These are phyloP conservation scores for Zosterops pallidus DNA, from an alignment of 2,113 vertebrate genomes.

Conservation along the genomic window DNA sequence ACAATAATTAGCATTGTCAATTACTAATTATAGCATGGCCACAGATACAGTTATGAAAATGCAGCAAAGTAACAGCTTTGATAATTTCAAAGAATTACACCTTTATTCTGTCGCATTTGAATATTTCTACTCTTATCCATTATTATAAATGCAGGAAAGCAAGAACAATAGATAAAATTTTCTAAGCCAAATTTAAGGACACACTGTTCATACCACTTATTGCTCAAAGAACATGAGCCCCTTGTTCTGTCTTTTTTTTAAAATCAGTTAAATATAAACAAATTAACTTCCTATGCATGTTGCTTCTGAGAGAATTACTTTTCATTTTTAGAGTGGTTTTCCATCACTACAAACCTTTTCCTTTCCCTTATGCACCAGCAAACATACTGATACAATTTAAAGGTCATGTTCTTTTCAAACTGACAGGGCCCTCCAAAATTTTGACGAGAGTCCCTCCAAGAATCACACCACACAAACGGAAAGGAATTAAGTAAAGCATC, in stretches of 20 bases:
- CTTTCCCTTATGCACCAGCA: conserved; percentile 95
- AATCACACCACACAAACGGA: conserved; percentile 79
- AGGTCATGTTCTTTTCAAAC: conserved; percentile 99
- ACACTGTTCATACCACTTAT: neutral
- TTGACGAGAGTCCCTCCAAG: conserved; percentile 93
- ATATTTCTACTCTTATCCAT: neutral
- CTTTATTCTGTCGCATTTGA: neutral
- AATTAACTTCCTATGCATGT: conserved; percentile 66
- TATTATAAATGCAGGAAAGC: neutral
- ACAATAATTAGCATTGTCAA: neutral
- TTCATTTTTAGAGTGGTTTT: conserved; percentile 78
- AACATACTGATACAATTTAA: conserved; percentile 99
- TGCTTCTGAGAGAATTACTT: conserved; percentile 79
- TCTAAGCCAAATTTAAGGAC: neutral
- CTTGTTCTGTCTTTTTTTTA: neutral
- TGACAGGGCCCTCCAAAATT: conserved; percentile 98
- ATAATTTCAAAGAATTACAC: neutral
- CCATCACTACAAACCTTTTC: conserved; percentile 90
- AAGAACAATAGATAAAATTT: neutral
- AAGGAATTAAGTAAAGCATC: conserved; percentile 89
- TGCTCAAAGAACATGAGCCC: neutral
- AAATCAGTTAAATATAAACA: conserved; percentile 72
- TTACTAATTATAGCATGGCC: neutral
- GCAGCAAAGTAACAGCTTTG: neutral
- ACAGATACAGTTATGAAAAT: neutral